Evolutionary conservation across 2,797 vertebrate genomes (phyloP).

Genomic region (Sebastolobus alascanus): DNA sequence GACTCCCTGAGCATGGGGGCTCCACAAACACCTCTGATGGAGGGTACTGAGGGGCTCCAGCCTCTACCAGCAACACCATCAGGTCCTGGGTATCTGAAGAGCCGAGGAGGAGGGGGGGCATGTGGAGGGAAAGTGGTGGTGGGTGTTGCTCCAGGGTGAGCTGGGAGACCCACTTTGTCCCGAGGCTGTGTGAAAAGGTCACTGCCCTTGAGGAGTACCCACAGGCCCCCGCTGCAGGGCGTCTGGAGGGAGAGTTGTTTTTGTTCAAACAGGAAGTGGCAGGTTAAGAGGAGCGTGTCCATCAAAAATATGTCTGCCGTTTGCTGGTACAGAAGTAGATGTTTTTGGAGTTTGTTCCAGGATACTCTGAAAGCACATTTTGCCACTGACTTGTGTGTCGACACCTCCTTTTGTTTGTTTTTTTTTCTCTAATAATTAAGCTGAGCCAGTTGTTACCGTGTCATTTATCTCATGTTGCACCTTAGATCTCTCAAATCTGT

Average conservation of each 20-base stretch:
- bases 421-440: not conserved
- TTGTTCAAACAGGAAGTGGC: conserved; percentile 83
- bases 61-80: conserved; percentile 60
- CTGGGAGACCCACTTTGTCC: conserved; percentile 78
- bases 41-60: conserved; percentile 56
- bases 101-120: not conserved
- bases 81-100: conserved; percentile 44
- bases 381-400: not conserved
- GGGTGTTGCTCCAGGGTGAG: conserved; percentile 77
- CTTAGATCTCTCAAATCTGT: conserved; percentile 36
- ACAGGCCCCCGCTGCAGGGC: conserved; percentile 79
- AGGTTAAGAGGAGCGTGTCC: conserved; percentile 79
- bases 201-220: conserved; percentile 76
- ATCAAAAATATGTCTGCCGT: conserved; percentile 67
- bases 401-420: conserved; percentile 5
- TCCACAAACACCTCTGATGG: conserved; percentile 72
- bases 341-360: conserved; percentile 52
- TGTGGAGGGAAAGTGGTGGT: conserved; percentile 33
- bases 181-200: conserved; percentile 85
- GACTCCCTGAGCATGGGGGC: conserved; percentile 68
- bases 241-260: conserved; percentile 79
- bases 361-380: conserved; percentile 21
- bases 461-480: conserved; percentile 14
- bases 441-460: not conserved
- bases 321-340: conserved; percentile 50